A percentile compares a stretch with the other conserved stretches of the same genome.
Evolutionary conservation across 2,888 invertebrate genomes (phyloP).

Genomic region (Onthophagus sagittarius): DNA sequence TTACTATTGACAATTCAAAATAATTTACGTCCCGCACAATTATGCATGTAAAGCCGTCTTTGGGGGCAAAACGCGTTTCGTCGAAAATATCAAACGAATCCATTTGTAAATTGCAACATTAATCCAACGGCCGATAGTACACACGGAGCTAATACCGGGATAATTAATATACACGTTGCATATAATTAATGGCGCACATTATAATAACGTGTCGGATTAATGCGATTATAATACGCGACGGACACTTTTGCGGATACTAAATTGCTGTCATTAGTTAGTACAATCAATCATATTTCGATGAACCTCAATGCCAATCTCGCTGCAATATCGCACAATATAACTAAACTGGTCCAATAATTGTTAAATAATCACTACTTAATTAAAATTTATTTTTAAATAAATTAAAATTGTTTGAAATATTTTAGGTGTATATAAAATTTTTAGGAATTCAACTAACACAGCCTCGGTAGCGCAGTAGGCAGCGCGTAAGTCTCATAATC

Average conservation of each 20-base stretch:
- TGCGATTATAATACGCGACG: background rate
- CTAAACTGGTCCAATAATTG: background rate
- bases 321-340: background rate
- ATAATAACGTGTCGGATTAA: background rate
- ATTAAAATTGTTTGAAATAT: background rate
- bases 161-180: background rate
- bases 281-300: background rate
- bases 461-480: slow-evolving; percentile 85
- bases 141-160: background rate
- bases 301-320: background rate
- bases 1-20: background rate
- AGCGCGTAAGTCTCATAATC: slow-evolving; percentile 90
- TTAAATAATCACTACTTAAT: background rate
- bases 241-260: background rate
- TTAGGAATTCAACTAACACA: background rate
- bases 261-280: background rate
- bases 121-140: background rate
- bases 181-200: background rate
- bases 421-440: background rate
- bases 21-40: background rate
- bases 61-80: background rate
- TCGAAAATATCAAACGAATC: background rate
- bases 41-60: background rate
- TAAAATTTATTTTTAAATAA: background rate
- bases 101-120: background rate